Evolutionary conservation across 2,113 vertebrate species (phyloP).

Genomic region (Bubo bubo): DNA sequence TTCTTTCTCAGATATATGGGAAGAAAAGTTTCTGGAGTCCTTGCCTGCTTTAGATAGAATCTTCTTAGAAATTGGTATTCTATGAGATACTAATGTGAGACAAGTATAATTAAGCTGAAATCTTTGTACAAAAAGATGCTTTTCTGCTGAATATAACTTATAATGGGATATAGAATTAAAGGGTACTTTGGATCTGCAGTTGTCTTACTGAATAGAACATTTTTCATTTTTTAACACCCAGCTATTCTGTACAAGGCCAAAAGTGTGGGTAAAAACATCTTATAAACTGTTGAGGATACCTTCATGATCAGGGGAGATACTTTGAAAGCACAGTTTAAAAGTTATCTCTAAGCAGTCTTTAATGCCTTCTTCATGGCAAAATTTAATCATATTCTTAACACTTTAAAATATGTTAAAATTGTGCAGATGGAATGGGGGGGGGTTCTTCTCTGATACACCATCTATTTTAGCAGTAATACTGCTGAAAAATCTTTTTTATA

Average conservation of each 20-base stretch:
- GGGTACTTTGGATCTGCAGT: not conserved
- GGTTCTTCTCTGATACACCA: not conserved
- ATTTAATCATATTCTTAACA: not conserved
- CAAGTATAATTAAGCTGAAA: not conserved
- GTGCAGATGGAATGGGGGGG: not conserved
- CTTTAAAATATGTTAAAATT: not conserved
- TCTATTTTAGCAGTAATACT: not conserved
- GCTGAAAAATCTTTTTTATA: not conserved
- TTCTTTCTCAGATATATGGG: not conserved
- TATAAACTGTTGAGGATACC: not conserved
- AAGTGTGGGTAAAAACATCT: not conserved
- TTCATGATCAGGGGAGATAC: not conserved
- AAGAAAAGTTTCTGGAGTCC: not conserved
- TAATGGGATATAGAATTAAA: not conserved
- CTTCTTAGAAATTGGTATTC: not conserved
- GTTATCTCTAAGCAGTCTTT: not conserved
- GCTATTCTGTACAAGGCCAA: not conserved
- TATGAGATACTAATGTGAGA: not conserved
- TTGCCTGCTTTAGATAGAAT: not conserved
- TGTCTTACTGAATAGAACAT: not conserved
- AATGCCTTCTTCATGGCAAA: not conserved
- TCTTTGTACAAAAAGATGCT: not conserved
- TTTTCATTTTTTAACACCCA: not conserved
- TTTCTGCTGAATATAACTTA: not conserved
- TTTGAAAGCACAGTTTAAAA: not conserved